Evolutionary conservation across 1,140 invertebrate species (phyloP).

Genomic region (Drosophila sturtevanti): DNA sequence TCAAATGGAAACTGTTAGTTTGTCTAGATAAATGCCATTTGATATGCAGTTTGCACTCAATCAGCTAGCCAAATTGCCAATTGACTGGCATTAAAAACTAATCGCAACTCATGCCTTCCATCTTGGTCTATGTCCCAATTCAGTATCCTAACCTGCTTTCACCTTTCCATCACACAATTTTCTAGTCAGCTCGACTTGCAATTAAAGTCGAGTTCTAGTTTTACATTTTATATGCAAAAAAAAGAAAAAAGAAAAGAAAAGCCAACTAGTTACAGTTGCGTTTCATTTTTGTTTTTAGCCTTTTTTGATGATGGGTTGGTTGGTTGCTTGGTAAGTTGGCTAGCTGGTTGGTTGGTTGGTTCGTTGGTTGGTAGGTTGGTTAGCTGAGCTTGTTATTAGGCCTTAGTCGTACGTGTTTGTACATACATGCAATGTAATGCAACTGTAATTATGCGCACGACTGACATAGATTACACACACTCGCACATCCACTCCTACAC

Average conservation of each 20-base stretch:
- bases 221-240: conserved; percentile 12
- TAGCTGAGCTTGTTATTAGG: conserved; percentile 15
- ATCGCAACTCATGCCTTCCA: conserved; percentile 44
- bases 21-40: conserved; percentile 19
- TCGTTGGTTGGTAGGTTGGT: conserved; percentile 31
- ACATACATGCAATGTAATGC: conserved; percentile 52
- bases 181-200: conserved; percentile 42
- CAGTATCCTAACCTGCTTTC: not conserved
- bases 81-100: conserved; percentile 61
- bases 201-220: conserved; percentile 43
- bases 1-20: not conserved
- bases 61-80: conserved; percentile 43
- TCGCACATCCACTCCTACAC: conserved; percentile 24
- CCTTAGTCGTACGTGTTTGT: conserved; percentile 44
- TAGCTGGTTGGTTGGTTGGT: conserved; percentile 16
- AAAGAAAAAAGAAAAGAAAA: too few species aligned
- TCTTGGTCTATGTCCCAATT: not conserved
- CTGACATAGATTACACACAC: conserved; percentile 62
- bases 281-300: conserved; percentile 7
- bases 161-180: too few species aligned
- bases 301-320: conserved; percentile 26
- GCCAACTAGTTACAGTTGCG: conserved; percentile 2
- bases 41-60: conserved; percentile 10
- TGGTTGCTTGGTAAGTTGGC: conserved; percentile 19
- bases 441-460: conserved; percentile 74